Base-by-base conservation (phyloP, 2,888 invertebrate genomes). In the Ophioninae sp. region DNA sequence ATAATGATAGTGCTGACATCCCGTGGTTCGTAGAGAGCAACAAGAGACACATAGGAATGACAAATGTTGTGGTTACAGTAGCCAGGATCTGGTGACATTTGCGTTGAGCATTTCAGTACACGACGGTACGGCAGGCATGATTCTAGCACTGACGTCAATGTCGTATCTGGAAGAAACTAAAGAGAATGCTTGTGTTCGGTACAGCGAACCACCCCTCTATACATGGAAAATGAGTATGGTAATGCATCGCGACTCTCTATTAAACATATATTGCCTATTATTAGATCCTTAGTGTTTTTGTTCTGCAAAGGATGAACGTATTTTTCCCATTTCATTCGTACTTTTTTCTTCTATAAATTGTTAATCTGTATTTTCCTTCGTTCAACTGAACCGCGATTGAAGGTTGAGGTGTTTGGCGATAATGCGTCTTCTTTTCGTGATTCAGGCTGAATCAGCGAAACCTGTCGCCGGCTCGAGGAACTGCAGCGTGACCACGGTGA, bases 201-300 rank as follows among this genome's bases (percentile, higher is more conserved):
- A 84, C 82, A 82, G 82, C 73, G 50, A 80, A 75, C 57, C 65
- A 64, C 64, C 68, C 23, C 57, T 73, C 57, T 72, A 82, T 59
- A 72, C 70, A 67, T 84, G 85, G 86, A 75, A 70, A 44, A 86
- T 86, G 73, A 75, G 62, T 65, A 73, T 80, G 86, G 86, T 86
- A 86, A 86, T 81, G 84, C 76, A 64, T 30, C 56, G 62, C 13
- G 56, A 61, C n/a, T 84, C 79, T 79, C 41, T 79, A 65, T 70
- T 61, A 70, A 20, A 59, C 7, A 17, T 59, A 39, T 21, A 23
- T 21, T 41, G 13, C 17, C n/a, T 17, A 59, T 59, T 23, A 41
- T 62, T 44, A 13, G 10, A 44, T 44, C 20, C 44, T 13, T 30
- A 20, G 50, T 69, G 20, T 50, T 56, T 20, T 56, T 20, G 20